phyloP scores from a whole-genome alignment of 2,888 invertebrate species.

The Charanyca ferruginea region DNA sequence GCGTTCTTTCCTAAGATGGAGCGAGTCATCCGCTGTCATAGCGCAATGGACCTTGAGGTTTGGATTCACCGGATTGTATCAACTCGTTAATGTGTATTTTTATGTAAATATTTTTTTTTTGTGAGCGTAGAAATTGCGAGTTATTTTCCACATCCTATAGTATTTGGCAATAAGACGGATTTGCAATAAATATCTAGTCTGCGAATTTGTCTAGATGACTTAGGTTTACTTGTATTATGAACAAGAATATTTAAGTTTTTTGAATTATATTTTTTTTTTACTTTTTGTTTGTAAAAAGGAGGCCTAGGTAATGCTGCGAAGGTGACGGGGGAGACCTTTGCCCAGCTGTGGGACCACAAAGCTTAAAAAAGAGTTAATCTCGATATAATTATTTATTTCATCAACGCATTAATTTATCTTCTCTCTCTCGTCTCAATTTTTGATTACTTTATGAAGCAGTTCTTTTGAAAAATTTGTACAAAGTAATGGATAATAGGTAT shows the following conservation, averaged over 20 bases:
- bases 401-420: not conserved
- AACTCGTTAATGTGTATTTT: slow-evolving; percentile 33
- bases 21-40: slow-evolving; percentile 42
- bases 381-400: not conserved
- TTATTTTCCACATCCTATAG: slow-evolving; percentile 28
- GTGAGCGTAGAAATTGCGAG: slow-evolving; percentile 31
- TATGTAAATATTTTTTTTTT: slow-evolving; percentile 24
- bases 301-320: too few species aligned
- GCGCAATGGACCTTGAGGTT: slow-evolving; percentile 70
- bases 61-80: slow-evolving; percentile 52
- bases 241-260: too few species aligned
- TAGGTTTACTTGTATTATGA: too few species aligned
- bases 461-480: too few species aligned
- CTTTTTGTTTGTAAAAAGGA: too few species aligned
- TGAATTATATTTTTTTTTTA: not conserved
- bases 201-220: not conserved
- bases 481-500: too few species aligned
- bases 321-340: too few species aligned
- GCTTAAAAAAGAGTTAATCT: too few species aligned
- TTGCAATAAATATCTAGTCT: slow-evolving; percentile 4
- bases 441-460: too few species aligned
- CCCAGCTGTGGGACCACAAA: too few species aligned
- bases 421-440: not conserved
- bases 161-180: slow-evolving; percentile 6
- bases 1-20: slow-evolving; percentile 59